Evolutionary conservation across 2,113 vertebrate genomes (phyloP), one percentile per base, ranked within the genome.

Genomic region (Xenopus borealis): DNA sequence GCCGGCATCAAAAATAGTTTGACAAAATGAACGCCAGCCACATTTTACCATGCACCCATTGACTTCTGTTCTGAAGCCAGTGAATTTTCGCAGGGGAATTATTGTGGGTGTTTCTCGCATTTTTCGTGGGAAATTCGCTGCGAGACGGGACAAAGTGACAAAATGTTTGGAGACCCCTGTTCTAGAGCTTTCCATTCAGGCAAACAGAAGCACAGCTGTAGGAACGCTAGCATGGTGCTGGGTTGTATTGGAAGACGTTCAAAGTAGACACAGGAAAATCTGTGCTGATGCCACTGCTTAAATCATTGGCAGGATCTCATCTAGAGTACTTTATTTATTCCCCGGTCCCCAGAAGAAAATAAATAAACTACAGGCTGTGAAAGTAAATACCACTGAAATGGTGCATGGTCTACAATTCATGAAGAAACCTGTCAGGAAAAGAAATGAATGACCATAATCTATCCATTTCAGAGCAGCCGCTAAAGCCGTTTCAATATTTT

Each of bases 281-380:
- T 55, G 53, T 16, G 53, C 14, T 55, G 53, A 55, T 55, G 53
- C 53, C 53, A n/a, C 17, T 55, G 53, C 16, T 55, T 55, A 55
- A 55, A 55, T 55, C 53, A 55, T 55, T 55, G 14, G 14, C 14
- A 55, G 20, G 19, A 61, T 61, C 3, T 61, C 20, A 23, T 23
- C 58, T 61, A 61, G 58, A 61, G 58, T 61, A 9, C 58, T 61
- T 7, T 61, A 14, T 61, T 61, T 27, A 61, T 20, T 61, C 27
- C 53, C 18, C 4, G 10, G 17, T 18, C 58, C 20, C 58, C 18
- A 16, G 58, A 10, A 61, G 58, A 27, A 61, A 11, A 27, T 61
- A 61, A 61, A 61, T 61, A 61, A 61, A 61, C 20, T 61, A 7
- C 18, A 61, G 58, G 58, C 20, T 23, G 58, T 61, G 11, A 18